These are phyloP conservation scores for Zygothrica quintamaculata DNA, from an alignment of 2,888 invertebrate species.

Conservation along the genomic window DNA sequence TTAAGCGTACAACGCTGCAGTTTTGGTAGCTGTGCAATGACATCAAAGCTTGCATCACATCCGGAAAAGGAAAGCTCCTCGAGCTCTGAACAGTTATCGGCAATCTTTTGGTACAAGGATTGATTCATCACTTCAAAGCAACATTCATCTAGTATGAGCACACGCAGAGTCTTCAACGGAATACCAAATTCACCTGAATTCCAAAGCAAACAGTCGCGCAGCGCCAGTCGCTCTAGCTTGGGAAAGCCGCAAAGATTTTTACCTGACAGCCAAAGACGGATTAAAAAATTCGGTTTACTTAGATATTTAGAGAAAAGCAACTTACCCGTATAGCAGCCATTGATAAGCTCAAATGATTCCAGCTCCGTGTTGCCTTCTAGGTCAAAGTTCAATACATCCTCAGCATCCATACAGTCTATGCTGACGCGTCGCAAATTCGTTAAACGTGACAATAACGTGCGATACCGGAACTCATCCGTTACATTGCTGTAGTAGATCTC, in stretches of 20 bases:
- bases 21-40: conserved; percentile 59
- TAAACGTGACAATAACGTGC: conserved; percentile 42
- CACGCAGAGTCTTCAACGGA: conserved; percentile 45
- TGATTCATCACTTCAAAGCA: conserved; percentile 70
- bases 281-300: background rate
- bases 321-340: conserved; percentile 69
- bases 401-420: conserved; percentile 64
- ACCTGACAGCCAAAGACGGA: conserved; percentile 30
- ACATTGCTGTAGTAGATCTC: conserved; percentile 61
- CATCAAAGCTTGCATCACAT: conserved; percentile 67
- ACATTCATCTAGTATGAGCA: conserved; percentile 61
- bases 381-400: conserved; percentile 63
- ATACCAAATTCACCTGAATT: conserved; percentile 67
- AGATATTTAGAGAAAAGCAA: background rate
- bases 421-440: conserved; percentile 41
- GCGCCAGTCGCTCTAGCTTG: conserved; percentile 49
- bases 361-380: conserved; percentile 47
- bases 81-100: conserved; percentile 55
- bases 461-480: conserved; percentile 62
- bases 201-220: conserved; percentile 68
- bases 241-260: conserved; percentile 60
- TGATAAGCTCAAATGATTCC: conserved; percentile 60
- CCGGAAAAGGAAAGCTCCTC: conserved; percentile 67
- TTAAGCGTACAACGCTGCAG: conserved; percentile 60
- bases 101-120: conserved; percentile 63